Evolutionary conservation across 2,888 invertebrate genomes (phyloP).

Genomic region (Melanostoma scalare): DNA sequence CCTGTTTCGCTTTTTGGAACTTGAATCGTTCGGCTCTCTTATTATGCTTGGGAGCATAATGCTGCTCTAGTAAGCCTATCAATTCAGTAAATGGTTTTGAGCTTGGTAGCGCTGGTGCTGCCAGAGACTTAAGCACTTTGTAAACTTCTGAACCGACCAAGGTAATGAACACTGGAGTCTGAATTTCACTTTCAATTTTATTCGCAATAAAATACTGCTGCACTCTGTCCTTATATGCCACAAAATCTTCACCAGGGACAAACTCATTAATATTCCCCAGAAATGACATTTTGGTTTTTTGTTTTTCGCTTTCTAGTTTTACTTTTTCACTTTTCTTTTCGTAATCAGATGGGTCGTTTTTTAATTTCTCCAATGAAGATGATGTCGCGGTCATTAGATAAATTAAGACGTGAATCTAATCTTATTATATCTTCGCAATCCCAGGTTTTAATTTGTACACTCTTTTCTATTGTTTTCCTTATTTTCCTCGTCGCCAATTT

Average conservation of each 20-base stretch:
- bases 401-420: no score
- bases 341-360: no score
- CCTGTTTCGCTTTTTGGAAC: constrained; percentile 36
- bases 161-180: constrained; percentile 27
- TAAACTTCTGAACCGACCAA: constrained; percentile 39
- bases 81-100: no score
- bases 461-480: no score
- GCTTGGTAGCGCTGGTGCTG: constrained; percentile 33
- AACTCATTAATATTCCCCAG: constrained; percentile 28
- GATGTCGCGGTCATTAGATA: no score
- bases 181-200: neutral
- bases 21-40: constrained; percentile 9
- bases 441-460: no score
- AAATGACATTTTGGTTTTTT: constrained; percentile 19
- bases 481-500: no score
- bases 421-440: no score
- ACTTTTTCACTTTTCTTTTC: no score
- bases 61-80: no score
- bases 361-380: no score
- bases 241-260: constrained; percentile 38
- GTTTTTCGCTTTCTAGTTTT: constrained; percentile 13
- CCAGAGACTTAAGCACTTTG: constrained; percentile 25
- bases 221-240: constrained; percentile 32
- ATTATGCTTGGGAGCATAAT: no score
- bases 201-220: constrained; percentile 26